Base-by-base conservation (phyloP, 2,888 invertebrate genomes). In the Drosophila niveifrons region DNA sequence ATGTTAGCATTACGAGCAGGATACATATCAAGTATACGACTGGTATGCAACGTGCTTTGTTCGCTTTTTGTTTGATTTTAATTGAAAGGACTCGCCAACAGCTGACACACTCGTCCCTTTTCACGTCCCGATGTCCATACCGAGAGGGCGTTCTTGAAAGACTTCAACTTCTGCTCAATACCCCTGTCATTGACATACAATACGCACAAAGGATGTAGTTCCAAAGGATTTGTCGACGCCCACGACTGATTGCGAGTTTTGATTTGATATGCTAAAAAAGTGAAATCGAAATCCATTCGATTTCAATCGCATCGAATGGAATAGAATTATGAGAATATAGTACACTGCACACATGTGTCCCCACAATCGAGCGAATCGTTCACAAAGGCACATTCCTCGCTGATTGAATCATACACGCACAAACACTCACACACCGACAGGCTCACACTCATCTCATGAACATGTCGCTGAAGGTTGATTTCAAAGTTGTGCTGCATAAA, bases 11-110 rank as follows among this genome's bases (percentile, higher is more conserved):
- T 69, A 59, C 65, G 4, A 76, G 72, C 61, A 46, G 51, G 71
- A 69, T 63, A 59, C 76, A 52, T 65, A 59, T 52, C 51, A 70
- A 66, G 59, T 58, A 58, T 55, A 66, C 10, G 44, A 52, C 11
- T 55, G 50, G 18, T 43, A 17, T 59, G 55, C 11, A 39, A 28
- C 23, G 28, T 52, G 17, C 41, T 47, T 36, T 48, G 11, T 18
- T 31, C 31, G 75, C 64, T 61, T 64, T 68, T 71, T 70, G 68
- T 71, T 80, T 83, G 78, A 77, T 83, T 87, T 89, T 89, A 83
- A 83, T 89, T 83, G 89, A 83, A 83, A 62, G 70, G 68, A 72
- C 47, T 41, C 44, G 59, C 50, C 18, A 46, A 44, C 29, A 61
- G 43, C 18, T 65, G 67, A 69, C 63, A 66, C 43, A 59, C 34